These are phyloP conservation scores for Ambastaia sidthimunki DNA, from an alignment of 2,797 vertebrate genomes.

Conservation along the genomic window DNA sequence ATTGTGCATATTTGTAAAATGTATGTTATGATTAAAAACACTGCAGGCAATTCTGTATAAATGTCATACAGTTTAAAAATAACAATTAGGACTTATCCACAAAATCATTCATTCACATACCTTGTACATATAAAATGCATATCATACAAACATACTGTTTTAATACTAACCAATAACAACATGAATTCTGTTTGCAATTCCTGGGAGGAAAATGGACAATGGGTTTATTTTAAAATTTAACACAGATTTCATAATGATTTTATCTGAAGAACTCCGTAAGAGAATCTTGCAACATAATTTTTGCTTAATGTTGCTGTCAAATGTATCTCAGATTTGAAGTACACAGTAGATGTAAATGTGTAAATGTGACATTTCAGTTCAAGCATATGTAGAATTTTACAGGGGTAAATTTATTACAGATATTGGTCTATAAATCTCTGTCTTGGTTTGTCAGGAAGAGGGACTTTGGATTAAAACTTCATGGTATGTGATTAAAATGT, in stretches of 20 bases:
- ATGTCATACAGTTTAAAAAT: conserved; percentile 24
- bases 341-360: background rate
- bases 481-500: background rate
- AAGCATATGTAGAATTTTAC: background rate
- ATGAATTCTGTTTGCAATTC: conserved; percentile 10
- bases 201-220: background rate
- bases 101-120: background rate
- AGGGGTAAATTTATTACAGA: background rate
- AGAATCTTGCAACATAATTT: background rate
- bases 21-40: conserved; percentile 8
- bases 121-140: conserved; percentile 25
- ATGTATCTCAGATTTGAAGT: background rate
- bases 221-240: too few relatives aligned
- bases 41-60: conserved; percentile 1
- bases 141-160: conserved; percentile 13
- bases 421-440: background rate
- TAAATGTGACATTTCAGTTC: background rate
- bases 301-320: too few relatives aligned
- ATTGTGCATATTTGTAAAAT: background rate
- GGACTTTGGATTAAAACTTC: background rate
- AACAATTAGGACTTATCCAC: conserved; percentile 6
- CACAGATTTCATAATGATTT: background rate
- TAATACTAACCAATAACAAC: conserved; percentile 26
- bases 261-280: background rate
- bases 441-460: background rate